Evolutionary conservation across 2,113 vertebrate genomes (phyloP), one percentile per base, ranked within the genome.

Genomic region (Phalacrocorax brasilianus): DNA sequence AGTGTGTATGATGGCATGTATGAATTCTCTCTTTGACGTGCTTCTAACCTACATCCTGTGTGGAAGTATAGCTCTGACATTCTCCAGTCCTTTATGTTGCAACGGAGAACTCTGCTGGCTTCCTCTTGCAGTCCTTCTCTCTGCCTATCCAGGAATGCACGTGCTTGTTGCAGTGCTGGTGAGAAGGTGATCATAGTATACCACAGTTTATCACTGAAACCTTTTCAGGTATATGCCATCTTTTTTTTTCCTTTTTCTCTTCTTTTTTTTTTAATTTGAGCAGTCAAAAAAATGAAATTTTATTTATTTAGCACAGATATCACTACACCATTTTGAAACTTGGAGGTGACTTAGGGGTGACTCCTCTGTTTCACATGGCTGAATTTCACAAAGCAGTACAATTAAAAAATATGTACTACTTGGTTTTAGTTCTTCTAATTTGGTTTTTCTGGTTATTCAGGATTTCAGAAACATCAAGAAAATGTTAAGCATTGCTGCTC

Each of bases 21-120:
- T 35, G 56, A 80, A 63, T 83, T 93, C 18, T 42, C 9, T 84
- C 88, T 96, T 86, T 89, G 86, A 92, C 78, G 61, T 89, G 68
- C 87, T 95, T 92, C 89, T 77, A 92, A 4, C 76, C 27, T 87
- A 44, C 72, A 81, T 94, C 86, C 77, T 76, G 66, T 65, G 62
- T 68, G 82, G 82, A 87, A 82, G 81, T 62, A 71, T 9, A 76
- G 83, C 56, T 87, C 68, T 89, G 79, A 85, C 50, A 18, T 66
- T n/a, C 56, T 74, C 59, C 73, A 63, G 55, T 61, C 66, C 66
- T 61, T 2, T 33, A 24, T 38, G 63, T 71, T 90, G 70, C 58
- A 85, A 5, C 35, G 70, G 68, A 61, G 83, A 80, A 8, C 73
- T 82, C 72, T 38, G n/a, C 50, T 68, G 4, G 68, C 56, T 77